Evolutionary conservation across 2,113 vertebrate species (phyloP), one percentile per base, ranked within the genome.

Genomic region (Gila orcuttii): DNA sequence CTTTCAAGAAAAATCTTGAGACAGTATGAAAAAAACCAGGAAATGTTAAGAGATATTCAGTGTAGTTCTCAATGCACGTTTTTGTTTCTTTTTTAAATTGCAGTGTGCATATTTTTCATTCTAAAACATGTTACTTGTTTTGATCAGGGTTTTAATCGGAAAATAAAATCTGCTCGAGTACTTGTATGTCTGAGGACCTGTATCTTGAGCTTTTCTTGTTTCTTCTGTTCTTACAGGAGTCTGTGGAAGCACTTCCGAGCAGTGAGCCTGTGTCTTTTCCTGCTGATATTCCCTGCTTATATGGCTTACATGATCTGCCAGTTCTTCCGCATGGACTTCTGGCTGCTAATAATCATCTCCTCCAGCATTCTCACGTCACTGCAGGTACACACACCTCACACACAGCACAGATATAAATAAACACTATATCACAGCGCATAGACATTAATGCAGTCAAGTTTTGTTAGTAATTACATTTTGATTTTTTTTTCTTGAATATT

Each of bases 241-340:
- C 93, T 98, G 76, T 99, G 98, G 98, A 99, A 99, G 82, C 97
- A 99, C 92, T 99, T 99, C 92, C 93, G 97, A 90, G 98, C 97
- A 0, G 98, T 99, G 90, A 98, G 97, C 91, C 95, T 99, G 66
- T 99, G 98, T 87, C 92, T 96, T 31, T 99, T 99, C 93, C 89
- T 99, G 62, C 94, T 99, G 0, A 94, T 99, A 77, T 99, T 99
- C 90, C 98, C 98, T 0, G 96, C 98, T 0, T 99, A 99, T 86
- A 98, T 99, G 98, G 97, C 98, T 82, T 99, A 97, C 87, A 99
- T 99, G 98, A 99, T 99, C 86, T 99, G 97, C 92, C 98, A 99
- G 84, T 99, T 99, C 94, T 99, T 99, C 95, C 97, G 98, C 94
- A 99, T 98, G 97, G 98, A 99, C 91, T 98, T 99, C 93, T 99